Evolutionary conservation across 2,113 vertebrate species (phyloP).

Genomic region (Mus musculus): DNA sequence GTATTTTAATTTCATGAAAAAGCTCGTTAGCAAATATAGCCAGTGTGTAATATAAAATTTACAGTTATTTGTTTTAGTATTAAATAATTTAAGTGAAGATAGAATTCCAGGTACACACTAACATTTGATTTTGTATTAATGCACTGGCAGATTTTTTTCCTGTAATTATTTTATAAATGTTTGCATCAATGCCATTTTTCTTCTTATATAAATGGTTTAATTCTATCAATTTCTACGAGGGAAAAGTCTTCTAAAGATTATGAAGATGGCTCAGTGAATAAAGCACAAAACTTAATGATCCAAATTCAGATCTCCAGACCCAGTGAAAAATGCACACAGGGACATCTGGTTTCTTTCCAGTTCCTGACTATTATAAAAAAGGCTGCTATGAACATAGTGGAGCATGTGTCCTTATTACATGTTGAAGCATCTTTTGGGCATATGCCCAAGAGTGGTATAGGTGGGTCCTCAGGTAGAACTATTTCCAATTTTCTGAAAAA

Average conservation of each 20-base stretch:
- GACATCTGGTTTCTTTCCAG: too few relatives aligned
- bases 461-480: too few relatives aligned
- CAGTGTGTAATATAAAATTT: not conserved
- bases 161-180: not conserved
- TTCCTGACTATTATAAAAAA: too few relatives aligned
- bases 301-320: not conserved
- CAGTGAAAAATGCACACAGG: too few relatives aligned
- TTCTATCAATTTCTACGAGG: not conserved
- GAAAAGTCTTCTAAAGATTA: not conserved
- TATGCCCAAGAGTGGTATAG: too few relatives aligned
- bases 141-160: not conserved
- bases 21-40: not conserved
- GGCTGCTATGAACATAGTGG: too few relatives aligned
- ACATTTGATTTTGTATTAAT: not conserved
- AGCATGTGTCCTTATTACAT: too few relatives aligned
- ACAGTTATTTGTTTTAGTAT: not conserved
- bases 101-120: not conserved
- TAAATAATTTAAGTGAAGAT: not conserved
- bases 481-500: too few relatives aligned
- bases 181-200: not conserved
- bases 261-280: not conserved
- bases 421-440: too few relatives aligned
- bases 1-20: not conserved
- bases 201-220: not conserved
- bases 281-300: not conserved